Base-by-base conservation (phyloP, 37 sponge, comb jelly and placozoan species). In the Ephydatia muelleri region DNA sequence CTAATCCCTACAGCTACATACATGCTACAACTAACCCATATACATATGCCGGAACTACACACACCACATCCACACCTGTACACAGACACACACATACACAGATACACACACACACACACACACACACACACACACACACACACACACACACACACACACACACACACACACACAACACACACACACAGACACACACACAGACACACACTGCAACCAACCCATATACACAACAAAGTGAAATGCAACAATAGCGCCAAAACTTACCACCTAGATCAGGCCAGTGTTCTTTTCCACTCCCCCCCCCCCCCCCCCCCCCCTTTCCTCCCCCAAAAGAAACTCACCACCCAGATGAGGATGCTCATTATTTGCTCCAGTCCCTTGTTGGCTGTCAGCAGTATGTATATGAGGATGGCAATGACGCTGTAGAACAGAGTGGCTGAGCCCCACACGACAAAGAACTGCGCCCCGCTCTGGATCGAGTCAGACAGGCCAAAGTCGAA, bases 401-500 rank as follows among this genome's bases (percentile, higher is more conserved):
- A 95, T 23, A 95, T 92, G 1, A 85, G 21, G 0, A 89, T 64
- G n/a, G 95, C 95, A 36, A 87, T 67, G 31, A 91, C 72, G 68
- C 95, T 87, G 81, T 91, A 95, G 77, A 95, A 78, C 76, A 95
- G 47, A 23, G 92, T 77, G 27, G 89, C 49, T 9, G 84, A 85
- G 19, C 92, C 92, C 92, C 90, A 92, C 8, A 82, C 73, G 29
- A 95, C 95, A 70, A 92, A 88, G 49, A 89, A 87, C 90, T 88
- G 49, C 0, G 84, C 84, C 8, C 68, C 57, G 16, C 19, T 57
- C 57, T 57, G 57, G 19, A 57, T 57, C 0, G 1, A 21, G 19
- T 57, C 57, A 1, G 57, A 57, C 1, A 57, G 9, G 19, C 57
- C 57, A 14, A 57, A 57, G 6, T 14, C 1, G 16, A 1, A 5